Conservation (phyloP, 2,113 vertebrate genomes). For the Sylvilagus bachmani region DNA sequence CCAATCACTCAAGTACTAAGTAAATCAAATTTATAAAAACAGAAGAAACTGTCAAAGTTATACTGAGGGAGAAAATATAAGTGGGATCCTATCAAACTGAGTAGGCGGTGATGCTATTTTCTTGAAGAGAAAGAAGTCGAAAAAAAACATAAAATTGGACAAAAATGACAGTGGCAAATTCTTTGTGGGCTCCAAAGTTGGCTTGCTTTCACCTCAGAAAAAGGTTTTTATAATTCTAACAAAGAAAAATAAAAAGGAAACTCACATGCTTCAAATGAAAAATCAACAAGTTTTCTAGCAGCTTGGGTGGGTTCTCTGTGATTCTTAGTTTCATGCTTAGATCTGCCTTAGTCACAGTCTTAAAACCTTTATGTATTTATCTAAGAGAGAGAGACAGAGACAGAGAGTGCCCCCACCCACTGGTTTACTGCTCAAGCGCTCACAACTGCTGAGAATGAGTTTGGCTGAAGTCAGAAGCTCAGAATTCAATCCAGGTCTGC, state of each 20-base stretch:
- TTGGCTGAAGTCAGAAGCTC: too few relatives aligned
- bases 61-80: not conserved
- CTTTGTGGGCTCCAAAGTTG: not conserved
- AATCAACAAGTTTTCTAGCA: not conserved
- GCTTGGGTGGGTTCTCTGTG: not conserved
- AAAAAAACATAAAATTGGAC: not conserved
- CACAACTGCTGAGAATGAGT: too few relatives aligned
- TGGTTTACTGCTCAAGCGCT: too few relatives aligned
- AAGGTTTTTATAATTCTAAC: not conserved
- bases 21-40: constrained; percentile 17
- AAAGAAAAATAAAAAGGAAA: not conserved
- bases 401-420: too few relatives aligned
- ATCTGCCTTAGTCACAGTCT: not conserved
- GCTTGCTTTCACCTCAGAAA: not conserved
- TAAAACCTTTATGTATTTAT: too few relatives aligned
- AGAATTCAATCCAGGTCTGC: too few relatives aligned
- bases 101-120: not conserved
- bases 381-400: too few relatives aligned
- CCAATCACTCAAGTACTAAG: not conserved
- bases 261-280: not conserved
- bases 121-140: not conserved
- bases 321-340: not conserved
- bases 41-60: not conserved
- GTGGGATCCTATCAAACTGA: not conserved
- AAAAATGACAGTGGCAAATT: constrained; percentile 15